A percentile compares a stretch with the other conserved stretches of the same genome.
These are phyloP conservation scores for Labrus mixtus DNA, from an alignment of 2,113 vertebrate species.

Conservation along the genomic window DNA sequence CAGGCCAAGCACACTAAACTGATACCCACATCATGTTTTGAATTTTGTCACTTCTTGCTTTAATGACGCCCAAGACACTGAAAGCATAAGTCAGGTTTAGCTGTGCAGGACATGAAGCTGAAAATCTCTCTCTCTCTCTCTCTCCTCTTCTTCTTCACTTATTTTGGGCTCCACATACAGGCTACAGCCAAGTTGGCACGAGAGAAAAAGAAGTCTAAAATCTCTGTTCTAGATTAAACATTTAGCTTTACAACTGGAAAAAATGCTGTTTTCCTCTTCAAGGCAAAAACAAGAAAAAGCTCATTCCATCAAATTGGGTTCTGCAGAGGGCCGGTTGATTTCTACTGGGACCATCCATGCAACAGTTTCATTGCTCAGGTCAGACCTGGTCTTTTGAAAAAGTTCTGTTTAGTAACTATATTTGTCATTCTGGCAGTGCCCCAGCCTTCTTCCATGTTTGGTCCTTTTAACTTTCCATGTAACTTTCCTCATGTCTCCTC, in stretches of 20 bases:
- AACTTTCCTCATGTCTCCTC: conserved; percentile 79
- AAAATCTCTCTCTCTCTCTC: conserved; percentile 6
- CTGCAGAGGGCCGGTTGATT: conserved; percentile 22
- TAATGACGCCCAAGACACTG: conserved; percentile 84
- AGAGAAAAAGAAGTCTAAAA: conserved; percentile 3
- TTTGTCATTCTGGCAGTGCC: conserved; percentile 64
- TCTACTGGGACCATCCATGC: conserved; percentile 34
- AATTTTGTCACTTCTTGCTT: conserved; percentile 71
- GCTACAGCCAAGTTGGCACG: conserved; percentile 20
- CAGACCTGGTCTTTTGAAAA: conserved; percentile 34
- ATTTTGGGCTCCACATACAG: conserved; percentile 4
- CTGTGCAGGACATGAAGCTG: conserved; percentile 46
- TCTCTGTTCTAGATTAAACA: conserved; percentile 55
- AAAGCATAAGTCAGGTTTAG: conserved; percentile 85
- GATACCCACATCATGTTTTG: conserved; percentile 84
- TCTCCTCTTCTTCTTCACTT: neutral
- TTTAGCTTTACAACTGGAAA: conserved; percentile 40
- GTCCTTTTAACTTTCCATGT: conserved; percentile 77
- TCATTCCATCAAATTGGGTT: conserved; percentile 41
- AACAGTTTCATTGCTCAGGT: conserved; percentile 48
- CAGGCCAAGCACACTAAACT: conserved; percentile 85
- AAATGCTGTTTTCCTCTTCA: conserved; percentile 32
- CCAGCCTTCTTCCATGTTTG: conserved; percentile 60
- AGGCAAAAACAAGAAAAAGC: conserved; percentile 18
- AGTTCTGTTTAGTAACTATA: conserved; percentile 67